Percentiles rank a stretch among this genome's conserved stretches.
Evolutionary conservation across 1,140 invertebrate genomes (phyloP).

Genomic region (Pseudomyrmex pallidus): DNA sequence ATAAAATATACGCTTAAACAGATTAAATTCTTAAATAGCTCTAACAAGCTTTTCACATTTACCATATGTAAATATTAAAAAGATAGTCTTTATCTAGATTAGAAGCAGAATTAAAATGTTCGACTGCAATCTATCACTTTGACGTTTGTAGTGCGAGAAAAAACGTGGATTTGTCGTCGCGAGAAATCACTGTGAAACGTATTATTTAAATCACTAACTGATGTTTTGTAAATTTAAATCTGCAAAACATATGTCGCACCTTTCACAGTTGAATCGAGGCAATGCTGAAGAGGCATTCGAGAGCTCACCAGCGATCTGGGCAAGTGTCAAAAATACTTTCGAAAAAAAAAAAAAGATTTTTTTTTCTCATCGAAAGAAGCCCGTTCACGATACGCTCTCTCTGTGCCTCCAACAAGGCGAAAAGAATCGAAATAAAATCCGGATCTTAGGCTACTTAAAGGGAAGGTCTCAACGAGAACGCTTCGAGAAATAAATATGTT

Average conservation of each 20-base stretch:
- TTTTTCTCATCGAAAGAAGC: conserved; percentile 20
- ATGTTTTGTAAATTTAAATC: not conserved
- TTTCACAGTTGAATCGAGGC: conserved; percentile 39
- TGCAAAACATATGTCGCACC: conserved; percentile 3
- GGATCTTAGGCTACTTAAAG: conserved; percentile 67
- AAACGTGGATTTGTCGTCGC: not conserved
- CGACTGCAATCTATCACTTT: not conserved
- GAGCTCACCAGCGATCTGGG: conserved; percentile 10
- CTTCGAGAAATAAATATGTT: conserved; percentile 73
- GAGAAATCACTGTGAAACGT: not conserved
- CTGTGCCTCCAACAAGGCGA: conserved; percentile 1
- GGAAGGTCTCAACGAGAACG: conserved; percentile 51
- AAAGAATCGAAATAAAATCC: conserved; percentile 60
- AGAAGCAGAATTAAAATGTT: not conserved
- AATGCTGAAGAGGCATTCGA: conserved; percentile 14
- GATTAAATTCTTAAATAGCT: conserved; percentile 52
- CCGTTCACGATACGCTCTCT: conserved; percentile 6
- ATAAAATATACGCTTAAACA: conserved; percentile 45
- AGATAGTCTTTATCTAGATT: not conserved
- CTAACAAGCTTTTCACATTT: conserved; percentile 23
- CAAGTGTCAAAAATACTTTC: conserved; percentile 1
- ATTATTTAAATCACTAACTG: not conserved
- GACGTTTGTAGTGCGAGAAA: not conserved
- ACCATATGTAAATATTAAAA: conserved; percentile 29
- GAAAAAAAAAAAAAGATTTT: not conserved